phyloP scores from a whole-genome alignment of 2,888 invertebrate species.

The Eulithis prunata region DNA sequence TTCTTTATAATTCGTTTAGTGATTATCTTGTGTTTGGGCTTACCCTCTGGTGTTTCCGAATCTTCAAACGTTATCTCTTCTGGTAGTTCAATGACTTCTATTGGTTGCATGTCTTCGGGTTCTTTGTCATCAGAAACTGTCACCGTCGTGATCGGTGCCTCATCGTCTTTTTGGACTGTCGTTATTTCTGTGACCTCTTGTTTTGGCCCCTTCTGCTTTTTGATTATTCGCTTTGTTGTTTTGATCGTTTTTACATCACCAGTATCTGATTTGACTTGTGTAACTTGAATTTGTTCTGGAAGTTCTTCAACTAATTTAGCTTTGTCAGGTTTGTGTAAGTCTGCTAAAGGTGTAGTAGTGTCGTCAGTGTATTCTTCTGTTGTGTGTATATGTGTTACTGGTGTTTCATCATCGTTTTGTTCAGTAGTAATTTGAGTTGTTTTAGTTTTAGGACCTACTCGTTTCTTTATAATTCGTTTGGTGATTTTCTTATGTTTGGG shows the following conservation, averaged over 20 bases:
- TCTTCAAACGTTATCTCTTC: constrained; percentile 45
- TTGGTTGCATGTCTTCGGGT: constrained; percentile 23
- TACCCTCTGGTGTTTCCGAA: constrained; percentile 44
- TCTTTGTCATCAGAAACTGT: constrained; percentile 48
- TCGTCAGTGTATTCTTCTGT: constrained; percentile 37
- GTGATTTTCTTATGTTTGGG: constrained; percentile 48
- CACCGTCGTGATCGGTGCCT: constrained; percentile 33
- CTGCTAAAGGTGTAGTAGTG: constrained; percentile 37
- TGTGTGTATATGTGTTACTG: constrained; percentile 48
- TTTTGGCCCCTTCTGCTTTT: background rate
- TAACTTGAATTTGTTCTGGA: constrained; percentile 32
- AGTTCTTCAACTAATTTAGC: constrained; percentile 56
- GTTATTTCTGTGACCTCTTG: background rate
- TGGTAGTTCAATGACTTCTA: constrained; percentile 49
- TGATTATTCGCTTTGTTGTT: background rate
- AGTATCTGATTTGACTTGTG: constrained; percentile 52
- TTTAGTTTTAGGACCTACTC: constrained; percentile 47
- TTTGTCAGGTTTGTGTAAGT: constrained; percentile 46
- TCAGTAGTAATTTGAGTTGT: constrained; percentile 43
- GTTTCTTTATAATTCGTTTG: constrained; percentile 47
- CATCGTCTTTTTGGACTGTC: constrained; percentile 17
- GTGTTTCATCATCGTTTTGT: constrained; percentile 36
- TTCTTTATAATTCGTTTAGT: constrained; percentile 46
- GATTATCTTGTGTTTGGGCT: constrained; percentile 38
- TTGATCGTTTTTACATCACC: constrained; percentile 32